Evolutionary conservation across 2,113 vertebrate genomes (phyloP).

Genomic region (Meleagris gallopavo): DNA sequence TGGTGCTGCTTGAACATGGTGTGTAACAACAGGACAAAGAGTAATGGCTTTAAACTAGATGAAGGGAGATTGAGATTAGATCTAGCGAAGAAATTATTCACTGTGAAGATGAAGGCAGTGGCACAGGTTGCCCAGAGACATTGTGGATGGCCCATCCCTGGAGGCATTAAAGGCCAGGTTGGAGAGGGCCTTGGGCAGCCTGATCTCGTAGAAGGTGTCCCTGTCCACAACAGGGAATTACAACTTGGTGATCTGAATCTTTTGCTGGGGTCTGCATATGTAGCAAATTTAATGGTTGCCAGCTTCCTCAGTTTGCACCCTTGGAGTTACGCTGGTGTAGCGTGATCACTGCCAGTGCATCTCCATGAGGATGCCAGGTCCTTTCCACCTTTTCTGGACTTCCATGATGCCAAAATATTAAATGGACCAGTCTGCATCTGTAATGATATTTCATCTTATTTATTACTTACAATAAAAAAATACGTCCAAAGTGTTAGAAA

Average conservation of each 20-base stretch:
- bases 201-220: background rate
- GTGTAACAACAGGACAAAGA: background rate
- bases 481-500: background rate
- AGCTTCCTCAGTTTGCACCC: background rate
- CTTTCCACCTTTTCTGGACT: background rate
- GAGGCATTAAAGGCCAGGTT: background rate
- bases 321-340: background rate
- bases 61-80: background rate
- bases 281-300: background rate
- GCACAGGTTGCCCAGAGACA: background rate
- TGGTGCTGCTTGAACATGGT: background rate
- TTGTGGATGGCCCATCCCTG: background rate
- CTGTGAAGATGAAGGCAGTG: background rate
- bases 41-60: background rate
- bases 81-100: background rate
- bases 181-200: background rate
- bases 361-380: background rate
- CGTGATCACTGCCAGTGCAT: background rate
- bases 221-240: background rate
- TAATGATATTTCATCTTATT: background rate
- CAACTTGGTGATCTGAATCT: background rate
- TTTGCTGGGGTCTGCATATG: background rate
- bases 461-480: background rate
- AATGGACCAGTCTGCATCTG: background rate
- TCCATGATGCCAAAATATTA: background rate